Conservation (phyloP, 2,888 invertebrate genomes). For the Drosophila neutralis region DNA sequence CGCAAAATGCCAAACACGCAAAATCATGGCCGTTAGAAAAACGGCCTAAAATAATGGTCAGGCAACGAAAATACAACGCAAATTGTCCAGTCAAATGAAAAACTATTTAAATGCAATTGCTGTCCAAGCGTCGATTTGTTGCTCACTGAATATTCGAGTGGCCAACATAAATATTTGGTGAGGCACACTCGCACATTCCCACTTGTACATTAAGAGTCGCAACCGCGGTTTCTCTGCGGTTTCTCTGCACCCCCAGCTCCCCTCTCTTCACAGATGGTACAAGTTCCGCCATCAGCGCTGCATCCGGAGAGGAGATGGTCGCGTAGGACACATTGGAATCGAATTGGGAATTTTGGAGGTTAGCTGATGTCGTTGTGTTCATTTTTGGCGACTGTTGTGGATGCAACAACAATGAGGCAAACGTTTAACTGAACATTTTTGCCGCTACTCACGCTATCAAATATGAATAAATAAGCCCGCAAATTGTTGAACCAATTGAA, state of each 20-base stretch:
- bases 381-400: slow-evolving; percentile 29
- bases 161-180: slow-evolving; percentile 53
- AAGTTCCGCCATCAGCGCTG: slow-evolving; percentile 70
- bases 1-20: slow-evolving; percentile 54
- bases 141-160: slow-evolving; percentile 74
- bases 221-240: background rate
- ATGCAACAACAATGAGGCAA: slow-evolving; percentile 35
- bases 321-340: slow-evolving; percentile 11
- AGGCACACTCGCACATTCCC: background rate
- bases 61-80: slow-evolving; percentile 30
- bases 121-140: slow-evolving; percentile 75
- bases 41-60: slow-evolving; percentile 16
- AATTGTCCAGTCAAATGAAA: slow-evolving; percentile 77
- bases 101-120: slow-evolving; percentile 78
- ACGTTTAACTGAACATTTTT: slow-evolving; percentile 38
- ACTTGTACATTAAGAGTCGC: background rate
- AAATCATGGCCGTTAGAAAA: slow-evolving; percentile 53
- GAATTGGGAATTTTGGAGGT: slow-evolving; percentile 22
- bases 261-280: slow-evolving; percentile 45
- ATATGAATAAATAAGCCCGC: slow-evolving; percentile 50
- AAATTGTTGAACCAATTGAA: slow-evolving; percentile 3
- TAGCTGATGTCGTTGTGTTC: slow-evolving; percentile 40
- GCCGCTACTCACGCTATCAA: slow-evolving; percentile 23
- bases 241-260: background rate
- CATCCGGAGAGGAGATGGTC: slow-evolving; percentile 48